Evolutionary conservation across 2,797 vertebrate genomes (phyloP).

Genomic region (Lithobates sylvaticus): DNA sequence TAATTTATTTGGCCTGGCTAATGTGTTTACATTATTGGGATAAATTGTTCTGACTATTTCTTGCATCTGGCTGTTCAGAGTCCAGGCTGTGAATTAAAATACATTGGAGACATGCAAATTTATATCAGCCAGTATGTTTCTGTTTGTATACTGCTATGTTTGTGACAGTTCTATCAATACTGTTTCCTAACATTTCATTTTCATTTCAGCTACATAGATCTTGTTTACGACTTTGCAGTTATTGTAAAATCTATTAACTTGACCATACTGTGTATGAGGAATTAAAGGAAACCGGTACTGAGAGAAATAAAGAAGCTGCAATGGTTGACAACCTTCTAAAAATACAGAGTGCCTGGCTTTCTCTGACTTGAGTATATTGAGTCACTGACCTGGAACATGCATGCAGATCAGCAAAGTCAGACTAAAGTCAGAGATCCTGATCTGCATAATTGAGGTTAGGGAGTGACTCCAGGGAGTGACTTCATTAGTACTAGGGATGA

Average conservation of each 20-base stretch:
- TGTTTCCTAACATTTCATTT: slow-evolving; percentile 5
- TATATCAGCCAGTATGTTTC: slow-evolving; percentile 18
- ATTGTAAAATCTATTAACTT: slow-evolving; percentile 19
- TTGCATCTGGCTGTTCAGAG: slow-evolving; percentile 33
- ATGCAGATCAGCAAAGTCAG: no score
- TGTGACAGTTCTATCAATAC: slow-evolving; percentile 16
- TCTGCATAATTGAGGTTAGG: no score
- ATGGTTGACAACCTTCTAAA: neutral
- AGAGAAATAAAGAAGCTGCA: neutral
- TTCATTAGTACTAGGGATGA: no score
- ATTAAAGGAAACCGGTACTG: neutral
- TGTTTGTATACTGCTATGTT: slow-evolving; percentile 19
- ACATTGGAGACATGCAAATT: slow-evolving; percentile 32
- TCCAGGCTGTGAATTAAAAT: slow-evolving; percentile 6
- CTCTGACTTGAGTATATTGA: neutral
- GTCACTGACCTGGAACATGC: neutral
- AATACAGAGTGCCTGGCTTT: neutral
- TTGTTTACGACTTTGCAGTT: neutral
- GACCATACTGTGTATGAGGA: neutral
- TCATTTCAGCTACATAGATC: slow-evolving; percentile 5
- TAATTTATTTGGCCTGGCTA: slow-evolving; percentile 45
- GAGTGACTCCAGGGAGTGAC: no score
- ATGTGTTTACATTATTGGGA: slow-evolving; percentile 50
- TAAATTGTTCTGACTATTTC: slow-evolving; percentile 45
- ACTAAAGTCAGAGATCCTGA: neutral